Evolutionary conservation across 2,797 vertebrate species (phyloP), one percentile per base, ranked within the genome.

Genomic region (Novumbra hubbsi): DNA sequence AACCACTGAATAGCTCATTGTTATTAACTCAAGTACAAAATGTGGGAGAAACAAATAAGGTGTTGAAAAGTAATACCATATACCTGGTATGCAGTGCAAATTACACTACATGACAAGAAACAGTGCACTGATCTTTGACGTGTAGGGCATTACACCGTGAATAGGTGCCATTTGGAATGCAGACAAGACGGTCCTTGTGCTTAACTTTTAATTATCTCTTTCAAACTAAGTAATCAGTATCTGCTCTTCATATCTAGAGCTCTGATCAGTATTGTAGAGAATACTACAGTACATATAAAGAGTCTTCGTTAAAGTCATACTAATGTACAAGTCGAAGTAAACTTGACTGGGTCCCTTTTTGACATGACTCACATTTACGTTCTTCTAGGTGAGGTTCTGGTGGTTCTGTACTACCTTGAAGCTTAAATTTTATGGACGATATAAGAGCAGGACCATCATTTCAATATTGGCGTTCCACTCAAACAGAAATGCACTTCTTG

Each of bases 101-200:
- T 60, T 11, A 27, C 55, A 57, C n/a, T 6, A n/a, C 24, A 57
- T 24, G 68, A n/a, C 50, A 19, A 57, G 15, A 70, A 24, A 69
- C 48, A 32, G 72, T 34, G 21, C 34, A 14, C 63, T 17, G 50
- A 9, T 68, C 34, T 49, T 27, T 16, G 64, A 38, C 28, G 68
- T 30, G n/a, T 73, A 63, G 38, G 62, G 66, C 32, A 41, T 52
- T 50, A 64, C 49, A 66, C 50, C 68, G 32, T 45, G 65, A 67
- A 68, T 69, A 64, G 15, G 17, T 77, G 30, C 41, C n/a, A 57
- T 57, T 24, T 57, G 55, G 55, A 3, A 57, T 57, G n/a, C n/a
- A 24, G 3, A 3, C 55, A 57, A 14, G 21, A 57, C n/a, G 11
- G n/a, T 57, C 55, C 55, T 57, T 24, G 19, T 57, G n/a, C 55